Percentiles rank a stretch among this genome's conserved stretches.
phyloP scores from a whole-genome alignment of 2,113 vertebrate genomes.

The Octodon degus region DNA sequence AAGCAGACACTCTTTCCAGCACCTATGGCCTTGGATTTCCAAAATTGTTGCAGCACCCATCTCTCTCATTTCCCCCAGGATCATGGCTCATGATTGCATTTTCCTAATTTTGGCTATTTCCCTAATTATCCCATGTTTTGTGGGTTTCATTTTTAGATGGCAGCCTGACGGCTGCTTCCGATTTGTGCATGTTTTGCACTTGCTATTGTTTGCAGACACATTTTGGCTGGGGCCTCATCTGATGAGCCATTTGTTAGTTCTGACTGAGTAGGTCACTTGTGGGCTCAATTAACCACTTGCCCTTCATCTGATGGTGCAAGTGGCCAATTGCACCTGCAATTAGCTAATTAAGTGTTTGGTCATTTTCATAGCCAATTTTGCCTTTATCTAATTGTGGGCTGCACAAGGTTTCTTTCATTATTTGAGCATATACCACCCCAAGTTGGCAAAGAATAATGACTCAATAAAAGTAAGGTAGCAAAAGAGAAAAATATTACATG shows the following conservation, averaged over 20 bases:
- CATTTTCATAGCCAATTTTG: constrained; percentile 81
- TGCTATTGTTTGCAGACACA: constrained; percentile 77
- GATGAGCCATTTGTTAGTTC: constrained; percentile 81
- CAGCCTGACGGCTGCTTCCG: constrained; percentile 20
- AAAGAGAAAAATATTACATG: constrained; percentile 15
- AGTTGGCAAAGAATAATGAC: not conserved
- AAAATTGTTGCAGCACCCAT: not conserved
- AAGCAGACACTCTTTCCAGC: not conserved
- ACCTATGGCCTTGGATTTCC: not conserved
- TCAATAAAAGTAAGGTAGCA: constrained; percentile 11
- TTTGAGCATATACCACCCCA: constrained; percentile 11
- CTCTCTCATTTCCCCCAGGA: not conserved
- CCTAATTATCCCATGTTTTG: constrained; percentile 42
- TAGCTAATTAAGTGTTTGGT: constrained; percentile 81
- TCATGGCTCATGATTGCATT: constrained; percentile 30
- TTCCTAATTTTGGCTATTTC: constrained; percentile 62
- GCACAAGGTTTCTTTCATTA: constrained; percentile 70
- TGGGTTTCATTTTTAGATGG: constrained; percentile 51
- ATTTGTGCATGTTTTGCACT: constrained; percentile 57
- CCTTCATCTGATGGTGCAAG: constrained; percentile 82
- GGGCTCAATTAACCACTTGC: constrained; percentile 83
- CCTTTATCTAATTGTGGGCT: constrained; percentile 77
- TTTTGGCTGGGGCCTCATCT: constrained; percentile 74
- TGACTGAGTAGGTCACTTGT: constrained; percentile 83
- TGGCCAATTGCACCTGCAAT: constrained; percentile 82